Conservation (phyloP, 2,113 vertebrate species). For the Smithornis capensis region DNA sequence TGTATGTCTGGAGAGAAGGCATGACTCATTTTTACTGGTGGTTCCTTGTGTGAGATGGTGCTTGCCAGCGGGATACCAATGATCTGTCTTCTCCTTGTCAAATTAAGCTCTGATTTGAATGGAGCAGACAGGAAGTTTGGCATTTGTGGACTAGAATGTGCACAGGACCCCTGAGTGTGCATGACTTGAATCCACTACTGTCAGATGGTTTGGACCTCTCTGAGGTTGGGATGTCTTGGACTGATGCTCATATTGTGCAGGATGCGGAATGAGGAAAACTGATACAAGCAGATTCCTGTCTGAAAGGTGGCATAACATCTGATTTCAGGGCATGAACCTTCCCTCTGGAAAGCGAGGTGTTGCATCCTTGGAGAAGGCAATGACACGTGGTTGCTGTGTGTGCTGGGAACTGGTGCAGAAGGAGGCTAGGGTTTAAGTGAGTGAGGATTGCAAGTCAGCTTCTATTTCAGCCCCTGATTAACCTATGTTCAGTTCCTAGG, state of each 20-base stretch:
- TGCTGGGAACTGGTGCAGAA: neutral
- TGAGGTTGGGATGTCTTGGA: neutral
- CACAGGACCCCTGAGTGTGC: neutral
- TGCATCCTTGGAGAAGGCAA: neutral
- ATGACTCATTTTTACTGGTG: neutral
- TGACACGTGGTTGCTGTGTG: neutral
- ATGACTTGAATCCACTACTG: neutral
- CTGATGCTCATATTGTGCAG: neutral
- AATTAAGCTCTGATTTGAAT: neutral
- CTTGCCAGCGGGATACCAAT: neutral
- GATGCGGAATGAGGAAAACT: neutral
- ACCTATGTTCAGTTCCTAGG: neutral
- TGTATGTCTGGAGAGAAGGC: neutral
- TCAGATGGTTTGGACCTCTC: neutral
- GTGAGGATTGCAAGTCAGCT: neutral
- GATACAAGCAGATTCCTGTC: neutral
- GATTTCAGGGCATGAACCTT: neutral
- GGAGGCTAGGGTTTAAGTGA: neutral
- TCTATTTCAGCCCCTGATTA: neutral
- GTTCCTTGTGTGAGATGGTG: neutral
- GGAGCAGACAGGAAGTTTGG: neutral
- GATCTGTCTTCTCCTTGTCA: neutral
- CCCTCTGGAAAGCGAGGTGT: neutral
- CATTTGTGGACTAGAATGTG: neutral
- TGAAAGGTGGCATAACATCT: neutral